Base-by-base conservation (phyloP, 64 coral and sea anemone genomes). In the Pocillopora damicornis region DNA sequence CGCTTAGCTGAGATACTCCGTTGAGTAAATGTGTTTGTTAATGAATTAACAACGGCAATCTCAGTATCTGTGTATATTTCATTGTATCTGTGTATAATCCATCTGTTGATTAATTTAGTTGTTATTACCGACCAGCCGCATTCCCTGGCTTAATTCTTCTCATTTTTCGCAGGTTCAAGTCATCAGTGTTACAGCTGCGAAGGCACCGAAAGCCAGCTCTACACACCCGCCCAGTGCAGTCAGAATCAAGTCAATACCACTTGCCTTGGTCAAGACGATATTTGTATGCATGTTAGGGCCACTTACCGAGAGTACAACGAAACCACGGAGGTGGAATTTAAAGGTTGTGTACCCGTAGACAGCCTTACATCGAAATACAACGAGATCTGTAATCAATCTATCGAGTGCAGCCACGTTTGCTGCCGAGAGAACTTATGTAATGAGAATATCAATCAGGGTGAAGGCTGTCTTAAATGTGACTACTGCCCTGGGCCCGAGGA, bases 171-270 rank as follows among this genome's bases (percentile, higher is more conserved):
- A 81, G 79, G 79, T 64, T 38, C 15, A 35, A 63, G 23, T 64
- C 79, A 35, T 16, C 15, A 63, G 30, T 81, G 79, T n/a, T 81
- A 38, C 60, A 61, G 35, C 59, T 81, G 79, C 38, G 58, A 26
- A 81, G 18, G 15, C 37, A 14, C 25, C 26, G 30, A 14, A 63
- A 61, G 30, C 4, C 59, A 61, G 30, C 30, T 63, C 15, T 63
- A 62, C 63, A 18, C 79, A 5, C 16, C 79, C 16, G 34, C 30
- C 20, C 25, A 81, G 79, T 81, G 79, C 60, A 11, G 9, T 15
- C 13, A 61, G 15, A 35, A 35, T 37, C 60, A 81, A 65, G 26
- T 35, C 6, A 81, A 13, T 18, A 1, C 16, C 13, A 81, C 13
- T 4, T 81, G 79, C 30, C 2, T 20, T 11, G 60, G 15, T 62